Percentiles rank a stretch among this genome's conserved stretches.
Conservation (phyloP, 2,797 vertebrate species). For the Thalassophryne amazonica region DNA sequence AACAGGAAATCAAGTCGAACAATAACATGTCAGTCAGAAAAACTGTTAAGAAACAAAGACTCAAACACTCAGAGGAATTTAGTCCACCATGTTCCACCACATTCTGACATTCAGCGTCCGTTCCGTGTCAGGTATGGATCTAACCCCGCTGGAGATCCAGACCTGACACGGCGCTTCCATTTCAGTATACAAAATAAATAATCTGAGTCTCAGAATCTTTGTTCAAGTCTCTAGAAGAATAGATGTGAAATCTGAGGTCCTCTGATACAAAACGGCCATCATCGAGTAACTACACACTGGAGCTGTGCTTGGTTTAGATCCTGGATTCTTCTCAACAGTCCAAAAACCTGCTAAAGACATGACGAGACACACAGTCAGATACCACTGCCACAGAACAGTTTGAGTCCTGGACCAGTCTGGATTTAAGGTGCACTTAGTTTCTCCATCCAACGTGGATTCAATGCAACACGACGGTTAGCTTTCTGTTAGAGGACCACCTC, state of each 20-base stretch:
- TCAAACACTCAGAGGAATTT: too few species aligned
- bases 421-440: conserved; percentile 63
- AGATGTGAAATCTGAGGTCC: not conserved
- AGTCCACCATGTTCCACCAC: too few species aligned
- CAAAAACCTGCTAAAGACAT: conserved; percentile 5
- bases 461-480: too few species aligned
- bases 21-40: too few species aligned
- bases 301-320: conserved; percentile 35
- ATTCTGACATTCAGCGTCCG: too few species aligned
- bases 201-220: not conserved
- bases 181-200: too few species aligned
- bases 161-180: too few species aligned
- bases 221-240: not conserved
- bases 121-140: too few species aligned
- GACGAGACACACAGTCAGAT: conserved; percentile 2
- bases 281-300: not conserved
- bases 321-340: conserved; percentile 1
- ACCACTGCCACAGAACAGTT: not conserved
- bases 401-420: not conserved
- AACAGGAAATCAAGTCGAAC: too few species aligned
- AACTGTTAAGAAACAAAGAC: too few species aligned
- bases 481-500: not conserved
- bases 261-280: not conserved
- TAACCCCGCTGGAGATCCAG: too few species aligned
- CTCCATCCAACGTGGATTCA: too few species aligned